phyloP scores from a whole-genome alignment of 1,140 invertebrate species.

The Saxidomus purpurata region DNA sequence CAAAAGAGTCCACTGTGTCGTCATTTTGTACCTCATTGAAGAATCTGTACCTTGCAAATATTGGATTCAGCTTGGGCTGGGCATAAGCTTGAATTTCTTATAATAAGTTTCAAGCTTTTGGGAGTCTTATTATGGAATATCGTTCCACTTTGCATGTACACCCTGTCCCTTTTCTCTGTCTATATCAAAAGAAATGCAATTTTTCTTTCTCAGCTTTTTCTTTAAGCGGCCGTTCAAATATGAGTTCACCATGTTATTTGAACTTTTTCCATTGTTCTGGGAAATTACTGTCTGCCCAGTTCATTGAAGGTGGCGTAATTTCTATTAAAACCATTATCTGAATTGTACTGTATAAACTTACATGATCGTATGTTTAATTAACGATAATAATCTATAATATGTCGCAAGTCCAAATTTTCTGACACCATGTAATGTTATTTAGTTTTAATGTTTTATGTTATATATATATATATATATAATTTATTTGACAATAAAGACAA shows the following conservation, averaged over 20 bases:
- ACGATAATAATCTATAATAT: too few species aligned
- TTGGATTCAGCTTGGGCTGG: slow-evolving; percentile 11
- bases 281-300: too few species aligned
- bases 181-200: background rate
- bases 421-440: too few species aligned
- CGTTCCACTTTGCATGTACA: background rate
- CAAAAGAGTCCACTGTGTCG: background rate
- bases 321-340: too few species aligned
- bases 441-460: too few species aligned
- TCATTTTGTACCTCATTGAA: background rate
- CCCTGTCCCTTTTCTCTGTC: background rate
- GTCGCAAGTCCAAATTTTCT: too few species aligned
- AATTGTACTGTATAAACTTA: too few species aligned
- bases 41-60: slow-evolving; percentile 7
- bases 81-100: background rate
- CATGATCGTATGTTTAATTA: too few species aligned
- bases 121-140: background rate
- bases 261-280: too few species aligned
- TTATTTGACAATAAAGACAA: too few species aligned
- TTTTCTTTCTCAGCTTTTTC: background rate
- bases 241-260: background rate
- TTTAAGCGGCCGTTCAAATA: background rate
- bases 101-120: background rate
- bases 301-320: too few species aligned
- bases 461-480: too few species aligned